phyloP scores from a whole-genome alignment of 2,797 vertebrate genomes.

The Amblyraja radiata region DNA sequence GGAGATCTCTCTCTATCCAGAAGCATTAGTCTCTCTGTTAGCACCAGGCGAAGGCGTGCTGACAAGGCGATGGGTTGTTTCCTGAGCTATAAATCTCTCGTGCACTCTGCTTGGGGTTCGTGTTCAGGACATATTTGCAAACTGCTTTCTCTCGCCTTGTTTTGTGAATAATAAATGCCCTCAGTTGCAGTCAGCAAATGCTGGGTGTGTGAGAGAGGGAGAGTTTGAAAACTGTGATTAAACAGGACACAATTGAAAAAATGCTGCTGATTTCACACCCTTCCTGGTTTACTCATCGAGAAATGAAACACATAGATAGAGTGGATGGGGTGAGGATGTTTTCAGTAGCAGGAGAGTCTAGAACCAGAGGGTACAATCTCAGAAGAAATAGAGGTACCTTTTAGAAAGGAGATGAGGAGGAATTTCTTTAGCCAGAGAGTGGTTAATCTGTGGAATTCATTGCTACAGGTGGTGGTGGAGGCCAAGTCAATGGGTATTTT shows the following conservation, averaged over 20 bases:
- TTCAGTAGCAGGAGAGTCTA: no score
- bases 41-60: not conserved
- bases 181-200: not conserved
- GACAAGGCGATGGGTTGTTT: not conserved
- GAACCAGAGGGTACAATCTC: no score
- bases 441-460: no score
- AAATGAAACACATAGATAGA: no score
- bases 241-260: not conserved
- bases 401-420: no score
- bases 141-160: constrained; percentile 18
- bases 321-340: no score
- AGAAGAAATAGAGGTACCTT: no score
- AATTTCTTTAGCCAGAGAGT: no score
- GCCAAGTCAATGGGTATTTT: no score
- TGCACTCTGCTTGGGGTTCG: not conserved
- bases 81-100: constrained; percentile 14
- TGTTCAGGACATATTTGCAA: not conserved
- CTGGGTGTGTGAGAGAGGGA: not conserved
- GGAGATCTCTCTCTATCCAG: not conserved
- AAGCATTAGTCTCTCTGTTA: not conserved
- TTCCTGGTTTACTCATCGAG: no score
- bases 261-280: not conserved
- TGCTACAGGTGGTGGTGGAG: no score
- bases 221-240: not conserved
- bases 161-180: constrained; percentile 28